These are phyloP conservation scores for Philaenus spumarius DNA, from an alignment of 1,140 invertebrate genomes.

Conservation along the genomic window DNA sequence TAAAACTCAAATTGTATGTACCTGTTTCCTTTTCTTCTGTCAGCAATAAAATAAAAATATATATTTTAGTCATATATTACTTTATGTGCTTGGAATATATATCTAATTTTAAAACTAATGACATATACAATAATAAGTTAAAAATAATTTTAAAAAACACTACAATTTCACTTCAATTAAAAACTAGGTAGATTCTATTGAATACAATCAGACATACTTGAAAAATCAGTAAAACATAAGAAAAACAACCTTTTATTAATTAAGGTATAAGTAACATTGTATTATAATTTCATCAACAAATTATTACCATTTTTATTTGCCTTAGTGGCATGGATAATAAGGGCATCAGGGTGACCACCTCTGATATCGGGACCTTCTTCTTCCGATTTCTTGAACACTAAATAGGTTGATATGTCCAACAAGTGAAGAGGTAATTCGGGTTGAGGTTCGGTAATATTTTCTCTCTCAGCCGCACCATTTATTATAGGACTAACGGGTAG, in stretches of 20 bases:
- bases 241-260: too few species aligned
- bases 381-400: slow-evolving; percentile 66
- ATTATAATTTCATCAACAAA: too few species aligned
- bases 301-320: slow-evolving; percentile 73
- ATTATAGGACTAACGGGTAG: slow-evolving; percentile 1
- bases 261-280: too few species aligned
- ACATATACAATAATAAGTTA: too few species aligned
- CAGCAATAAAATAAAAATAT: slow-evolving; percentile 18
- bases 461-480: slow-evolving; percentile 12
- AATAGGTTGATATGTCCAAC: slow-evolving; percentile 68
- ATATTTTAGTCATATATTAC: too few species aligned
- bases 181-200: neutral
- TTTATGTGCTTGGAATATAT: too few species aligned
- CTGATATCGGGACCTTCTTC: slow-evolving; percentile 84
- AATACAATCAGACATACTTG: neutral
- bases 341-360: slow-evolving; percentile 83
- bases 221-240: too few species aligned
- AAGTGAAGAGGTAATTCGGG: slow-evolving; percentile 56
- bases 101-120: too few species aligned
- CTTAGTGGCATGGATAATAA: slow-evolving; percentile 90
- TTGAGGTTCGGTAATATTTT: neutral
- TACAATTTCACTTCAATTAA: neutral
- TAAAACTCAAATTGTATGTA: too few species aligned
- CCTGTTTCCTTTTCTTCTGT: slow-evolving; percentile 50
- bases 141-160: neutral